Percentiles rank a stretch among this genome's conserved stretches.
Evolutionary conservation across 2,797 vertebrate species (phyloP).

Genomic region (Darevskia mixta): DNA sequence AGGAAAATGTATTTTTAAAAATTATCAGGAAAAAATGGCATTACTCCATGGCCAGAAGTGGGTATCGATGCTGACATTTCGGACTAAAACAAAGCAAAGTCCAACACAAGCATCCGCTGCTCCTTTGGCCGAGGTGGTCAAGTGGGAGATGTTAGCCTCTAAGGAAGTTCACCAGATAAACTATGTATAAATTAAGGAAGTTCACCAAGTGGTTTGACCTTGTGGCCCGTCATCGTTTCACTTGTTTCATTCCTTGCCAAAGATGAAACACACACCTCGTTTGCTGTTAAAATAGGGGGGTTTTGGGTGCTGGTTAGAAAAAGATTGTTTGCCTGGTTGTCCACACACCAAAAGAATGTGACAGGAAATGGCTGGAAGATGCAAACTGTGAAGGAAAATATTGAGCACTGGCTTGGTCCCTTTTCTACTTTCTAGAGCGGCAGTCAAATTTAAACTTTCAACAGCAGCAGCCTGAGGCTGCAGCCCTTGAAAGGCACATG

Average conservation of each 20-base stretch:
- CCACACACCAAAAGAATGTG: slow-evolving; percentile 42
- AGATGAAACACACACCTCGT: neutral
- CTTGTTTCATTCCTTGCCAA: neutral
- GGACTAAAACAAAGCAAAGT: too few species aligned
- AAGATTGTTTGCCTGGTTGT: neutral
- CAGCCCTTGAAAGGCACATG: neutral
- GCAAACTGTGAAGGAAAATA: slow-evolving; percentile 75
- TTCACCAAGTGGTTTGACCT: neutral
- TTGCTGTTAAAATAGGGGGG: too few species aligned
- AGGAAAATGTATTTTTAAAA: too few species aligned
- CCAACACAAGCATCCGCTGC: neutral
- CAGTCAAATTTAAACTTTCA: slow-evolving; percentile 82
- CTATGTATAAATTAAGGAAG: neutral
- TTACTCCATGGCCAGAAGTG: too few species aligned
- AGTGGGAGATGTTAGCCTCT: neutral
- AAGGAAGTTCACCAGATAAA: neutral
- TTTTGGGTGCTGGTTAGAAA: neutral
- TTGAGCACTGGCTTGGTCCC: slow-evolving; percentile 82
- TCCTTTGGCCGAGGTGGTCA: neutral
- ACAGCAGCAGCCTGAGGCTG: slow-evolving; percentile 61
- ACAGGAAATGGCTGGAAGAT: slow-evolving; percentile 66
- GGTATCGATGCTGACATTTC: too few species aligned
- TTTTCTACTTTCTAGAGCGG: slow-evolving; percentile 77
- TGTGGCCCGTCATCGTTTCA: too few species aligned
- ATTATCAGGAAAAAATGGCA: too few species aligned